Evolutionary conservation across 1,140 invertebrate genomes (phyloP), one percentile per base, ranked within the genome.

Genomic region (Helicorthomorpha holstii): DNA sequence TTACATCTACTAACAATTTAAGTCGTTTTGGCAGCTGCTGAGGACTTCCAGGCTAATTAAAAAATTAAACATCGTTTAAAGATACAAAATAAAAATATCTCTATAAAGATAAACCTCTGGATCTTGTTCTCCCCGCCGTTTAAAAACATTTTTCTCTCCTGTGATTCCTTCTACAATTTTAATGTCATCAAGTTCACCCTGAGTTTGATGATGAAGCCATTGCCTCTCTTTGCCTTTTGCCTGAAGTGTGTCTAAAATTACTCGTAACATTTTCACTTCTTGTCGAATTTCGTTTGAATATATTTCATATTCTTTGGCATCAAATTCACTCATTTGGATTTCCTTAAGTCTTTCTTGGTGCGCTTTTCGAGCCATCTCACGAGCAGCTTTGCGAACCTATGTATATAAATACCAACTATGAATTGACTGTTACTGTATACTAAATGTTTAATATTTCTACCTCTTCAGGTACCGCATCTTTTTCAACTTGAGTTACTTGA

Each of bases 161-260:
- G 90, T 81, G 48, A 95, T 62, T 56, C 82, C 90, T 75, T 98
- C 94, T 61, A 98, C 92, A 48, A 98, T 73, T 68, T 95, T 96
- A 0, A 80, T 80, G 62, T 98, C 94, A 63, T 98, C 94, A 25
- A 97, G 68, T 66, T 98, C 94, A 0, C 94, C 94, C 46, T 84
- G 80, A 0, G 90, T 92, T 69, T 92, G 88, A 69, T 93, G 84
- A 54, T 81, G 78, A 25, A 81, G 73, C 93, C 94, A 98, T 58
- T 91, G 84, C 7, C 93, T 72, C 62, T 97, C 93, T 58, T 90
- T 90, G 57, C 82, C 84, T 70, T 92, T 91, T 0, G 91, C 88
- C 60, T 68, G 68, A 19, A 72, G 51, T 57, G 81, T 73, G 48
- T 72, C 73, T 2, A 81, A 62, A 53, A 83, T 75, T 0, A 78